Base-by-base conservation (phyloP, 2,113 vertebrate species). In the Brachirus orientalis region DNA sequence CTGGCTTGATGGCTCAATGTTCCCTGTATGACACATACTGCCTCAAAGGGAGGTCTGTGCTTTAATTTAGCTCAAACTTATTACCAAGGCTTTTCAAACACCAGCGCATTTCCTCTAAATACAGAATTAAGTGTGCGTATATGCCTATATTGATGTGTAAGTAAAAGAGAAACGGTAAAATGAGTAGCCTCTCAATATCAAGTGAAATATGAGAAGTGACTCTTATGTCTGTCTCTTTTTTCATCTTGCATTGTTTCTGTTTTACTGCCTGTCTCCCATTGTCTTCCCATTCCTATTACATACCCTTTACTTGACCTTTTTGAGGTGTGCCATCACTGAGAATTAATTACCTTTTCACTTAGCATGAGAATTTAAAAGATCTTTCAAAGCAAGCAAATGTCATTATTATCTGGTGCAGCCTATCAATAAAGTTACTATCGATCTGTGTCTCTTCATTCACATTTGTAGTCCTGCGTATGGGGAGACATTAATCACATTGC, bases 1-100 rank as follows among this genome's bases (percentile, higher is more conserved):
- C 88, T 68, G 82, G 86, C 80, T 90, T 92, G 89, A 91, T 89
- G 88, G 83, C 90, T 92, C 86, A 89, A 91, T 91, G 87, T 83
- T 91, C 84, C 78, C 82, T 71, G 63, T 79, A 79, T 84, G 87
- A 88, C 86, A 82, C 82, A 72, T 46, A 67, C 40, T 70, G 88
- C 75, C 85, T 90, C 86, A 77, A 82, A 90, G 73, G 86, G 76
- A 92, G 82, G 77, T 74, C 86, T 82, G 78, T 1, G 54, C 87
- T 87, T 91, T 91, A 88, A 83, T 88, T 82, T 80, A 11, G 63
- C 78, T 80, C 87, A 86, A 88, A 88, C 83, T 88, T 88, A 78
- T 90, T 86, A 86, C 68, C 51, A 77, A 87, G 83, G 79, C 90
- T 86, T 80, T 89, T 83, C 72, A 84, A 85, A 85, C 82, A 79